Base-by-base conservation (phyloP, 2,888 invertebrate species). In the Luperina nickerlii region DNA sequence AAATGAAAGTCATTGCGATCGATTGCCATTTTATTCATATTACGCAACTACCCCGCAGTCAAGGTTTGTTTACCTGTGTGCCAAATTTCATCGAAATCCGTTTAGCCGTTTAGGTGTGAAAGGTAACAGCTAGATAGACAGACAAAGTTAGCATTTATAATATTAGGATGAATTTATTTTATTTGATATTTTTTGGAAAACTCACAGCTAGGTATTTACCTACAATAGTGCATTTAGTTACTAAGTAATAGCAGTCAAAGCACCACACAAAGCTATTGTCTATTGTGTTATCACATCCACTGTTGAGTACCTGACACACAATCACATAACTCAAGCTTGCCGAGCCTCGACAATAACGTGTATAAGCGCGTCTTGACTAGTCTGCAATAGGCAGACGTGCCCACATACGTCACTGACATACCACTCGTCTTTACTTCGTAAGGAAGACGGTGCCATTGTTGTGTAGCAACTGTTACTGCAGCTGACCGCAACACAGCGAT, bases 381-480 rank as follows among this genome's bases (percentile, higher is more conserved):
- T 18, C 20, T n/a, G 60, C 79, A 18, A 27, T 6, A 38, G 51
- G 6, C 45, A 42, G 72, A 60, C 72, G 18, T 38, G 27, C 2
- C 38, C 51, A 62, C 73, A 73, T 62, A 73, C 45, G 24, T 60
- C 15, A 6, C 63, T 54, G 78, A 63, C 63, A 54, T 15, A 60
- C 24, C 24, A 11, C 20, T 24, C 51, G n/a, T 62, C 79, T 54
- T 57, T 51, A 27, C 15, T 11, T 4, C 48, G 3, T 20, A 32
- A 11, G 20, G 51, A 42, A 38, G 63, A 65, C 51, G 54, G 32
- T 0, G 13, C 20, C 13, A 79, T 79, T 82, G 62, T 82, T 20
- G 24, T 15, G 3, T 32, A 27, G 62, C 45, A 15, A 24, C 27
- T n/a, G 13, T 60, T n/a, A 60, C 57, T 62, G 73, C 38, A 66